Evolutionary conservation across 2,797 vertebrate species (phyloP).

Genomic region (Toxotes lorentzi): DNA sequence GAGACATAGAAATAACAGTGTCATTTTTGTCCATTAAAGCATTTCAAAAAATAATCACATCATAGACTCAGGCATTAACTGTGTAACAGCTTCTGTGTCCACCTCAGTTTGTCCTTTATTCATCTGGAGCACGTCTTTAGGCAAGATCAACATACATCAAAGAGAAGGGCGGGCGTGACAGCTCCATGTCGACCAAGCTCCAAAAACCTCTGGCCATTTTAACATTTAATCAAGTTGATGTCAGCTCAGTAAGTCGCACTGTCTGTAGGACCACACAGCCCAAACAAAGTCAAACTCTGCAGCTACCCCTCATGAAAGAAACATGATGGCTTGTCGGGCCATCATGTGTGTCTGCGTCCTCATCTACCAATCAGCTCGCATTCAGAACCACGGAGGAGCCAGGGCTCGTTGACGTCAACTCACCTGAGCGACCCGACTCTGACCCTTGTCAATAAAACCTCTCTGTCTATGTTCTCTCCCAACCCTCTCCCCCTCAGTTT

Average conservation of each 20-base stretch:
- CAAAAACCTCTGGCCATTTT: slow-evolving; percentile 51
- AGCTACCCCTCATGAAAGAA: slow-evolving; percentile 59
- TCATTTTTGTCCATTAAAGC: too few relatives aligned
- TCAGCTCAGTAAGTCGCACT: slow-evolving; percentile 26
- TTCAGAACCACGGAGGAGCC: slow-evolving; percentile 9
- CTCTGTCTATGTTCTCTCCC: background rate
- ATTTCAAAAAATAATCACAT: background rate
- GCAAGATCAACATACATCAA: slow-evolving; percentile 37
- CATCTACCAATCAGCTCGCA: slow-evolving; percentile 31
- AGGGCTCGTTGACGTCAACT: slow-evolving; percentile 20
- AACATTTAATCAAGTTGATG: slow-evolving; percentile 61
- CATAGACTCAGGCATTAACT: background rate
- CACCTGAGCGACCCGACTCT: slow-evolving; percentile 38
- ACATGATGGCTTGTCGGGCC: slow-evolving; percentile 48
- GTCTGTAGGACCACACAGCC: slow-evolving; percentile 45
- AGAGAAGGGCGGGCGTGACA: background rate
- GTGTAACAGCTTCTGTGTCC: background rate
- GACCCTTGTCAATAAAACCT: slow-evolving; percentile 38
- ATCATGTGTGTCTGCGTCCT: slow-evolving; percentile 8
- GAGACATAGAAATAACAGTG: background rate
- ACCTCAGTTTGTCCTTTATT: slow-evolving; percentile 1
- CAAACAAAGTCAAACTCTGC: slow-evolving; percentile 58
- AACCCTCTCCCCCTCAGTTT: background rate
- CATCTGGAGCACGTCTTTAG: slow-evolving; percentile 28
- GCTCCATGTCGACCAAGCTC: slow-evolving; percentile 42